Evolutionary conservation across 2,797 vertebrate genomes (phyloP).

Genomic region (Champsocephalus esox): DNA sequence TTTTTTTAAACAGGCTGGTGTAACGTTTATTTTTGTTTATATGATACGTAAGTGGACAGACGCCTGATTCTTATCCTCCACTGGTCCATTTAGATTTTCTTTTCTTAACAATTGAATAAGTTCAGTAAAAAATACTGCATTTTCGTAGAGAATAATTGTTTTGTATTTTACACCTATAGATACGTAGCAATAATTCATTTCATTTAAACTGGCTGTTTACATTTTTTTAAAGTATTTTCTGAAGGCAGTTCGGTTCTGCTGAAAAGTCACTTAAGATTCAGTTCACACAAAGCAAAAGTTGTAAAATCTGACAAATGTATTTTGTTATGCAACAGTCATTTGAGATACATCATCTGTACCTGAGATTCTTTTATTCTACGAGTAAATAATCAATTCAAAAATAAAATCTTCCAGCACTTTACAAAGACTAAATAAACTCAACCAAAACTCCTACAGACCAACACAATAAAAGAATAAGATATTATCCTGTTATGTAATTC

Average conservation of each 20-base stretch:
- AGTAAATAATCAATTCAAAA: background rate
- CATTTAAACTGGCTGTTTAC: background rate
- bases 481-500: conserved; percentile 6
- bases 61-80: background rate
- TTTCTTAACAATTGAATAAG: conserved; percentile 11
- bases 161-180: background rate
- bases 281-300: background rate
- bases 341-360: background rate
- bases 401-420: background rate
- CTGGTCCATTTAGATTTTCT: background rate
- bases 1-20: conserved; percentile 52
- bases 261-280: background rate
- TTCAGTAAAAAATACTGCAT: background rate
- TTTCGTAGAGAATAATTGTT: background rate
- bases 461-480: background rate
- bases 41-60: conserved; percentile 40
- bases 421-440: background rate
- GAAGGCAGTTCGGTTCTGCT: background rate
- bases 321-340: background rate
- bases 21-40: conserved; percentile 61
- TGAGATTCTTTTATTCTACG: background rate
- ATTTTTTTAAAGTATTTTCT: background rate
- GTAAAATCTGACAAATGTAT: background rate
- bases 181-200: background rate
- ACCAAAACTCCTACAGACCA: background rate